A percentile compares a stretch with the other conserved stretches of the same genome.
Conservation (phyloP, 64 coral and sea anemone genomes). For the Actinia equina region DNA sequence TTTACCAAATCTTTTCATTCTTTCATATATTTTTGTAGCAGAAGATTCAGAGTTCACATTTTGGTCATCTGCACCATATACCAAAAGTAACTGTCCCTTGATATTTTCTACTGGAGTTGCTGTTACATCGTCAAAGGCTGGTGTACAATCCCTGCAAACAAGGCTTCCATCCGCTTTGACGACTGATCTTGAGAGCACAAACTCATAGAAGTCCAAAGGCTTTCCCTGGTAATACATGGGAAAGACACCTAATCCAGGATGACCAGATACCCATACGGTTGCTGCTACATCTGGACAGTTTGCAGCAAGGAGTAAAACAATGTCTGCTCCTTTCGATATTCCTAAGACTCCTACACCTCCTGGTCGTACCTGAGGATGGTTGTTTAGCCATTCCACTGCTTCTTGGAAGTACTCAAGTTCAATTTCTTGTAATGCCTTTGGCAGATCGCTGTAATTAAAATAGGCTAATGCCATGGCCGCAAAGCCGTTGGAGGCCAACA, state of each 20-base stretch:
- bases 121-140: not conserved
- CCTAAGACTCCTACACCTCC: slow-evolving; percentile 48
- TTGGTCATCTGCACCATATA: slow-evolving; percentile 57
- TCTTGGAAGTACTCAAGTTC: slow-evolving; percentile 52
- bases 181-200: not conserved
- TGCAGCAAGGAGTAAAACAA: slow-evolving; percentile 31
- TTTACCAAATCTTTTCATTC: slow-evolving; percentile 33
- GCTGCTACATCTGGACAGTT: slow-evolving; percentile 26
- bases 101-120: slow-evolving; percentile 51
- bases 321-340: slow-evolving; percentile 42
- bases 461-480: slow-evolving; percentile 43
- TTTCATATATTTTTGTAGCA: slow-evolving; percentile 20
- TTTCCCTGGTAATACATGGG: slow-evolving; percentile 28
- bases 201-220: slow-evolving; percentile 6
- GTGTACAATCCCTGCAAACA: not conserved
- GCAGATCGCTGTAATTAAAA: slow-evolving; percentile 31
- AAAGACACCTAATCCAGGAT: not conserved
- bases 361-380: slow-evolving; percentile 26
- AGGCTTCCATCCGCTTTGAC: not conserved
- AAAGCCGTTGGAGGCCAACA: slow-evolving; percentile 43
- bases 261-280: slow-evolving; percentile 8
- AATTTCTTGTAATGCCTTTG: slow-evolving; percentile 1
- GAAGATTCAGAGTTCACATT: slow-evolving; percentile 12
- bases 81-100: slow-evolving; percentile 29
- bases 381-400: slow-evolving; percentile 45